Evolutionary conservation across 2,113 vertebrate species (phyloP), one percentile per base, ranked within the genome.

Genomic region (Brachirus orientalis): DNA sequence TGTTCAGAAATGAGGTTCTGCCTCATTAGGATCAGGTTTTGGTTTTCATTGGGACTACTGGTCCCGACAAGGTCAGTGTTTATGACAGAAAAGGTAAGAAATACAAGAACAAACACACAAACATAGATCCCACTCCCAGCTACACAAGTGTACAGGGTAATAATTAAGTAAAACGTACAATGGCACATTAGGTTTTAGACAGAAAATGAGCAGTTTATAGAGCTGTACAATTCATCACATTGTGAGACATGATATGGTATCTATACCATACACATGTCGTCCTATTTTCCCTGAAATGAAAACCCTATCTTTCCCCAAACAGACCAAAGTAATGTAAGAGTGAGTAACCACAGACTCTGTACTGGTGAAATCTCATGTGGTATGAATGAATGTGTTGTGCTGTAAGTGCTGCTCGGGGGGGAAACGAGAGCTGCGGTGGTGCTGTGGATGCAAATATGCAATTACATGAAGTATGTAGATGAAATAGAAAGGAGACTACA

Each of bases 381-480:
- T 66, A 57, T 63, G 77, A 86, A 82, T 62, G 33, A 75, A 79
- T 59, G 75, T 71, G 70, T 53, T 61, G 51, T 65, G 79, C 83
- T 52, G 53, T 47, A 69, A 88, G 82, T 77, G 80, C 44, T 78
- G 79, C 80, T 82, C 1, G 40, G 79, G 83, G 81, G 78, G 81
- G 81, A 84, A 81, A 79, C 18, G 46, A 79, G 52, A 69, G 65
- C 62, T 22, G 37, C 57, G 69, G 67, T 52, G 62, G 44, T 57
- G 33, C 48, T 37, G 50, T 57, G 16, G 72, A 89, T 84, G 80
- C 73, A 87, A 87, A 89, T 79, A 65, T 79, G 76, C 80, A 89
- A 90, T 86, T 85, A 87, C 71, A 81, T 83, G 73, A 88, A 88
- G 80, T 60, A 82, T 46, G 36, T 36, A 79, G 65, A 87, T 69